A percentile compares a stretch with the other conserved stretches of the same genome.
These are phyloP conservation scores for Sycophila sp. DNA, from an alignment of 1,140 invertebrate species.

Conservation along the genomic window DNA sequence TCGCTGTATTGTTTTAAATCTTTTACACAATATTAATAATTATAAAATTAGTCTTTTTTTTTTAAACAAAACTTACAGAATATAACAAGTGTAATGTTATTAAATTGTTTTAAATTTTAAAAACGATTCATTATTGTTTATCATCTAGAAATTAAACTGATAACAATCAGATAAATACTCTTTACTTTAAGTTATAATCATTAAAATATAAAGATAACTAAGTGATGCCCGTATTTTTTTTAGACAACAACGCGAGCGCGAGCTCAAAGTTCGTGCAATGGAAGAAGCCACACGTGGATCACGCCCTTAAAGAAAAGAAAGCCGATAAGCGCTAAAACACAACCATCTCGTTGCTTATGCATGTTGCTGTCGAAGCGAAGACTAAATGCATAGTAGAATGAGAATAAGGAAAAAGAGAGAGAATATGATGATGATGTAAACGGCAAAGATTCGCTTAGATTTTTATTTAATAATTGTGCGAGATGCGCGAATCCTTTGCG, in stretches of 20 bases:
- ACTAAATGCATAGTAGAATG: constrained; percentile 39
- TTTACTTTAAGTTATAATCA: no score
- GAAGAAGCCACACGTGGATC: constrained; percentile 85
- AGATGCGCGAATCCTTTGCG: constrained; percentile 17
- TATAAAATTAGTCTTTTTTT: no score
- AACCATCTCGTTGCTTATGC: constrained; percentile 15
- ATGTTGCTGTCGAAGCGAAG: constrained; percentile 25
- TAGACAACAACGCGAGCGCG: constrained; percentile 83
- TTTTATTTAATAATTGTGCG: constrained; percentile 43
- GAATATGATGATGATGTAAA: constrained; percentile 44
- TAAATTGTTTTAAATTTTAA: no score
- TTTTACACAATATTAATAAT: no score
- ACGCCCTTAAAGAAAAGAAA: constrained; percentile 67
- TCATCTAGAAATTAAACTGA: no score
- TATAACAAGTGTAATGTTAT: no score
- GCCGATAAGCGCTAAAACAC: constrained; percentile 28
- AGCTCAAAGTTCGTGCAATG: constrained; percentile 84
- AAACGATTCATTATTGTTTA: no score
- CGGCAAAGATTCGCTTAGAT: constrained; percentile 46
- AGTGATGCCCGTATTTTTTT: constrained; percentile 52
- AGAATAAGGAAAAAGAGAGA: constrained; percentile 34
- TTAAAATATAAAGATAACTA: constrained; percentile 13
- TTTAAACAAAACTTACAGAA: no score
- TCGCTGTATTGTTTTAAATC: no score
- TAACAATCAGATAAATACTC: no score